Conservation (phyloP, 2,797 vertebrate genomes). For the Danionella dracula region DNA sequence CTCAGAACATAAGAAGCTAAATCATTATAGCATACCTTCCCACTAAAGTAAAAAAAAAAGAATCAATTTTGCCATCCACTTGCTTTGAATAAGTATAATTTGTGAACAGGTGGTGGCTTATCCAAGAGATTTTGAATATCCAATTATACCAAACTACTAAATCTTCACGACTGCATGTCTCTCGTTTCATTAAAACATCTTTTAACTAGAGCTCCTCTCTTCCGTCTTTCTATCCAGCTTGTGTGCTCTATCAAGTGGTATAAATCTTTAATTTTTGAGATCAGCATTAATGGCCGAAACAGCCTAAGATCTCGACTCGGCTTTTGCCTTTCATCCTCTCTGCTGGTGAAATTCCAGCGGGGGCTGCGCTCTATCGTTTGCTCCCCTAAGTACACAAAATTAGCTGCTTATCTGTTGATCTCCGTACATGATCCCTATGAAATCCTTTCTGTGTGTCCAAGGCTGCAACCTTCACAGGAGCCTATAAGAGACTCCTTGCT, state of each 20-base stretch:
- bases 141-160: slow-evolving; percentile 83
- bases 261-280: slow-evolving; percentile 89
- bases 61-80: no score
- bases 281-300: slow-evolving; percentile 80
- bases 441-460: slow-evolving; percentile 79
- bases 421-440: slow-evolving; percentile 92
- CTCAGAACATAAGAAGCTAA: no score
- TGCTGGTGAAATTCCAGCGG: slow-evolving; percentile 68
- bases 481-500: slow-evolving; percentile 49
- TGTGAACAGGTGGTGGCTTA: slow-evolving; percentile 68
- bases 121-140: slow-evolving; percentile 70
- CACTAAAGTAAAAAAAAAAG: no score
- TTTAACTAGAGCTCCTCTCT: slow-evolving; percentile 53
- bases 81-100: no score
- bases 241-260: slow-evolving; percentile 73
- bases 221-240: slow-evolving; percentile 53
- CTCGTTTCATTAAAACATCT: slow-evolving; percentile 66
- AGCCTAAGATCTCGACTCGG: slow-evolving; percentile 74
- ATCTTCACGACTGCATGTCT: slow-evolving; percentile 75
- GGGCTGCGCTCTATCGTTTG: slow-evolving; percentile 70
- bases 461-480: slow-evolving; percentile 67
- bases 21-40: no score
- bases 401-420: slow-evolving; percentile 97
- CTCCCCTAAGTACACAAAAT: slow-evolving; percentile 97
- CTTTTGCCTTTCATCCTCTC: slow-evolving; percentile 71